Base-by-base conservation (phyloP, 2,113 vertebrate species). In the Myotis brandtii region DNA sequence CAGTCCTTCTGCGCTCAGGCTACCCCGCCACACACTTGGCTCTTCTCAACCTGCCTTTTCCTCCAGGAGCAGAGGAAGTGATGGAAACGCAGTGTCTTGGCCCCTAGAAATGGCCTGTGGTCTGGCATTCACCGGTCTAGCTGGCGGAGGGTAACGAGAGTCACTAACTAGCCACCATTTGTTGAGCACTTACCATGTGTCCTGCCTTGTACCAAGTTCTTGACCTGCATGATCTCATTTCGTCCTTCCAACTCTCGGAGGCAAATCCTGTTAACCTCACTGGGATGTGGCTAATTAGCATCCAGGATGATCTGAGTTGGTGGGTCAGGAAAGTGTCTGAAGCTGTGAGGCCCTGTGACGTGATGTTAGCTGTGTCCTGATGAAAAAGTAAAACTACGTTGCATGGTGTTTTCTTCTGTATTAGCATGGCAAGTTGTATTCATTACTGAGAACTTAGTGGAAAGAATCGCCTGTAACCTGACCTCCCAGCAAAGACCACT, bases 401-500 rank as follows among this genome's bases (percentile, higher is more conserved):
- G 69, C 13, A 23, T 40, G 70, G 37, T 59, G 54, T 87, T 34
- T 34, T 30, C 34, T 34, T 80, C 21, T 69, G 52, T 30, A n/a
- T 54, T 30, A 25, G 23, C 89, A 52, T 17, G 13, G 43, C 82
- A 43, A 43, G 43, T 82, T 86, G 43, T 86, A 40, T 82, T 92
- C 50, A 30, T 76, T n/a, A 76, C 64, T 56, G 52, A 94, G 56
- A 86, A 54, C 37, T 56, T 48, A 89, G 32, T 70, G 34, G 70
- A 73, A 67, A 81, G 77, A 79, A 62, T 37, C 54, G 56, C n/a
- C 66, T 93, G 66, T 76, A 46, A 40, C 85, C 23, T 76, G 66
- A 95, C 37, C 79, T 72, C 40, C 43, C 69, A 94, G 93, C 83
- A 79, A 81, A 91, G 21, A 59, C 56, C 40, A 25, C 52, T 80